A percentile compares a stretch with the other conserved stretches of the same genome.
phyloP scores from a whole-genome alignment of 2,113 vertebrate species.

The Mesoclemmys tuberculata region DNA sequence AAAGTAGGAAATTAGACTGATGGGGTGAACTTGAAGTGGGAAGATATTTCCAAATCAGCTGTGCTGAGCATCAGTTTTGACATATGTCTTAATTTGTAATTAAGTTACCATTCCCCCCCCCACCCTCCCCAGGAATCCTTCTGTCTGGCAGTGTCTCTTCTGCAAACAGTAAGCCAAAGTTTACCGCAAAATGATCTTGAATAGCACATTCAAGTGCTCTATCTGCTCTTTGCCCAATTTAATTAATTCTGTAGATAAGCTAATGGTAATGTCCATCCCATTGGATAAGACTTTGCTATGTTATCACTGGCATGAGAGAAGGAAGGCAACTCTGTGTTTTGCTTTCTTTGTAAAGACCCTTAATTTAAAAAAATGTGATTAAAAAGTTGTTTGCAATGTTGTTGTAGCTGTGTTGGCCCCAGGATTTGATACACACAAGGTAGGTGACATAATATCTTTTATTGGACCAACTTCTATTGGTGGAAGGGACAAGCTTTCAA shows the following conservation, averaged over 20 bases:
- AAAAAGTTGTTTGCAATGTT: not conserved
- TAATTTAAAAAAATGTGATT: not conserved
- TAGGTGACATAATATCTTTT: not conserved
- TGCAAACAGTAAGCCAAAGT: not conserved
- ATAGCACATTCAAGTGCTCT: not conserved
- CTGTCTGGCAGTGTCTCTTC: constrained; percentile 3
- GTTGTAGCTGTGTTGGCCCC: not conserved
- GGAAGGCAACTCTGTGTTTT: not conserved
- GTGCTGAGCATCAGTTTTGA: constrained; percentile 5
- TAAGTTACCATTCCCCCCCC: not conserved
- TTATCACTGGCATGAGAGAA: not conserved
- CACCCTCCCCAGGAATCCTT: not conserved
- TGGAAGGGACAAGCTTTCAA: not conserved
- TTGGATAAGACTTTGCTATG: not conserved
- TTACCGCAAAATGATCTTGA: not conserved
- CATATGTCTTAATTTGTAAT: not conserved
- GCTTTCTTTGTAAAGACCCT: not conserved
- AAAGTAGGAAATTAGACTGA: constrained; percentile 6
- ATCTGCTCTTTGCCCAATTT: not conserved
- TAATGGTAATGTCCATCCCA: not conserved
- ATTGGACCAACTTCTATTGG: not conserved
- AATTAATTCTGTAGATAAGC: not conserved
- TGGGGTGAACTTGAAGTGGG: not conserved
- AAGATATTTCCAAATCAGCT: constrained; percentile 1
- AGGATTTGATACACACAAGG: not conserved